phyloP scores from a whole-genome alignment of 1,140 invertebrate genomes.

The Saccostrea glomerata region DNA sequence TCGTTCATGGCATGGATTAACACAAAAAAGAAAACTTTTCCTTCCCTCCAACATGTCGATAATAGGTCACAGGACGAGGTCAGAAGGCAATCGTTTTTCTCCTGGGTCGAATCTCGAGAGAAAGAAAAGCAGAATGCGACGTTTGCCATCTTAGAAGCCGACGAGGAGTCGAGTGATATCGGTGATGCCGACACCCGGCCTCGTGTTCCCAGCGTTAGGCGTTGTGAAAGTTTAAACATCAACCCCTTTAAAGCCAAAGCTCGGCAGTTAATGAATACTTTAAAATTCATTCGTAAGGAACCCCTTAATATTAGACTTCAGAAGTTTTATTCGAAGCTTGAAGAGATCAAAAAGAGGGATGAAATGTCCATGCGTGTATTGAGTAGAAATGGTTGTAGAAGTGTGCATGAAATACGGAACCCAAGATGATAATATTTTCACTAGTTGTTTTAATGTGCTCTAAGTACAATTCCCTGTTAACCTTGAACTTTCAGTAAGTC shows the following conservation, averaged over 20 bases:
- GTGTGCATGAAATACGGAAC: constrained; percentile 11
- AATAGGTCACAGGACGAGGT: background rate
- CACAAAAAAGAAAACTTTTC: constrained; percentile 35
- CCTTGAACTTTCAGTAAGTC: too few species aligned
- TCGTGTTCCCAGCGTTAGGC: background rate
- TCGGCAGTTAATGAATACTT: constrained; percentile 3
- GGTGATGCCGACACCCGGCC: background rate
- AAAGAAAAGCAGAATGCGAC: background rate
- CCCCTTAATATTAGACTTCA: constrained; percentile 22
- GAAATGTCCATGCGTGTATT: background rate
- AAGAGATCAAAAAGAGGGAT: background rate
- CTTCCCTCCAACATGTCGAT: background rate
- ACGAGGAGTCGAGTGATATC: background rate
- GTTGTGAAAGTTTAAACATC: constrained; percentile 23
- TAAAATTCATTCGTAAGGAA: constrained; percentile 9
- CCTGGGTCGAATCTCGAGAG: constrained; percentile 20
- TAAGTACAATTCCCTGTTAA: too few species aligned
- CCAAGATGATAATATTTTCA: background rate
- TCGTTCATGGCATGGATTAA: constrained; percentile 57
- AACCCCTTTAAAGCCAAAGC: constrained; percentile 20
- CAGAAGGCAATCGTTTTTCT: constrained; percentile 34
- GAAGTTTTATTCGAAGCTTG: constrained; percentile 39
- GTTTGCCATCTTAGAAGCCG: background rate
- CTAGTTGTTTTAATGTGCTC: too few species aligned
- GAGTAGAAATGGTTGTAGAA: constrained; percentile 8